Conservation (phyloP, 2,113 vertebrate species). For the Parus major region DNA sequence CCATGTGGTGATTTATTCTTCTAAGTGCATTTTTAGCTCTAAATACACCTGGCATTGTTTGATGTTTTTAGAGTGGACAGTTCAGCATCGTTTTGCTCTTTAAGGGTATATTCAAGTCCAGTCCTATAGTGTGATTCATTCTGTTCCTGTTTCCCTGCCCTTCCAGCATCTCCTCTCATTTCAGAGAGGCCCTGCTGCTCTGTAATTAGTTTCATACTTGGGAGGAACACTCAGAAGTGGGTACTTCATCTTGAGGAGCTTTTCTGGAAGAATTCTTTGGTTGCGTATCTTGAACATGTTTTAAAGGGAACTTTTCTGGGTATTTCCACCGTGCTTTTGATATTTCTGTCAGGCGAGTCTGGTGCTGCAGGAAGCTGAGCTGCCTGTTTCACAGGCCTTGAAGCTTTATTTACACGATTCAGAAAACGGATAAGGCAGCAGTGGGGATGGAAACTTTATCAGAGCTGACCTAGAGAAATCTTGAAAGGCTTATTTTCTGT, state of each 20-base stretch:
- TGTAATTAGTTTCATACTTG: neutral
- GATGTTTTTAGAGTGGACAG: neutral
- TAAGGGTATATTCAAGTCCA: neutral
- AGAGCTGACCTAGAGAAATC: neutral
- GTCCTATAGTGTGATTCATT: neutral
- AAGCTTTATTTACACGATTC: neutral
- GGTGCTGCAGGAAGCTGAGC: neutral
- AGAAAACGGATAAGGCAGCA: neutral
- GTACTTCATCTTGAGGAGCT: neutral
- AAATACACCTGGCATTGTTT: neutral
- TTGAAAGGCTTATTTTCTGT: neutral
- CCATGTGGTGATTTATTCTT: neutral
- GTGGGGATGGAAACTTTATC: neutral
- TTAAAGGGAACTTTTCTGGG: neutral
- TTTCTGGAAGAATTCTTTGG: neutral
- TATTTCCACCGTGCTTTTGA: neutral
- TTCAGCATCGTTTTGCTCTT: neutral
- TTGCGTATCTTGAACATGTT: neutral
- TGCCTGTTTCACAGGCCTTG: neutral
- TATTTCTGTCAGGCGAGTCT: neutral
- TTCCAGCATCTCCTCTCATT: slow-evolving; percentile 11
- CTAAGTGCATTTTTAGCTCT: neutral
- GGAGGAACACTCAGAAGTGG: neutral
- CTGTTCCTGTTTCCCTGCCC: neutral
- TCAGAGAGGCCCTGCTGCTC: slow-evolving; percentile 8